A percentile compares a stretch with the other conserved stretches of the same genome.
Conservation (phyloP, 2,888 invertebrate species). For the Drosophila leonis region DNA sequence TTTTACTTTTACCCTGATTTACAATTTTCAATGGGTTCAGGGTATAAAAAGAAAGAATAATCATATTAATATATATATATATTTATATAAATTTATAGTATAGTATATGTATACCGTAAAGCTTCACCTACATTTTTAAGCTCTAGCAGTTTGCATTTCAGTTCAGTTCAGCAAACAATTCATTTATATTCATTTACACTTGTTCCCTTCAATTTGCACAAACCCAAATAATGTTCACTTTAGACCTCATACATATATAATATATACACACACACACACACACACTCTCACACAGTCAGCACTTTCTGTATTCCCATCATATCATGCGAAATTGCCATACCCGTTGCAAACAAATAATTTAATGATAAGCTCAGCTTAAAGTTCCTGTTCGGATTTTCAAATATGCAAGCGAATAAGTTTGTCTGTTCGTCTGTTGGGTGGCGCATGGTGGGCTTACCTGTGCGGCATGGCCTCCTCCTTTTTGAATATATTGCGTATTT, state of each 20-base stretch:
- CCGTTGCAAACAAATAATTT: neutral
- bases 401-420: slow-evolving; percentile 12
- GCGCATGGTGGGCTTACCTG: slow-evolving; percentile 82
- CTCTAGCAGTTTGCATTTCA: neutral
- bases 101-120: too few relatives aligned
- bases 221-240: neutral
- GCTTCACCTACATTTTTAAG: too few relatives aligned
- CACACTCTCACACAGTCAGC: neutral
- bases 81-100: too few relatives aligned
- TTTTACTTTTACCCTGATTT: too few relatives aligned
- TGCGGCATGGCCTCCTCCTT: slow-evolving; percentile 90
- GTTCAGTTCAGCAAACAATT: too few relatives aligned
- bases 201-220: neutral
- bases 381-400: slow-evolving; percentile 9
- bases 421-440: neutral
- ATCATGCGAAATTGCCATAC: neutral
- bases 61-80: too few relatives aligned
- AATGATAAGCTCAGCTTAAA: slow-evolving; percentile 5
- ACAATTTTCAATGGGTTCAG: too few relatives aligned
- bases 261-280: neutral
- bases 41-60: too few relatives aligned
- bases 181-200: neutral
- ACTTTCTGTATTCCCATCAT: neutral
- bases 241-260: neutral
- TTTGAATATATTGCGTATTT: slow-evolving; percentile 90